phyloP scores from a whole-genome alignment of 1,140 invertebrate species.

The Drosophila pseudoananassae region DNA sequence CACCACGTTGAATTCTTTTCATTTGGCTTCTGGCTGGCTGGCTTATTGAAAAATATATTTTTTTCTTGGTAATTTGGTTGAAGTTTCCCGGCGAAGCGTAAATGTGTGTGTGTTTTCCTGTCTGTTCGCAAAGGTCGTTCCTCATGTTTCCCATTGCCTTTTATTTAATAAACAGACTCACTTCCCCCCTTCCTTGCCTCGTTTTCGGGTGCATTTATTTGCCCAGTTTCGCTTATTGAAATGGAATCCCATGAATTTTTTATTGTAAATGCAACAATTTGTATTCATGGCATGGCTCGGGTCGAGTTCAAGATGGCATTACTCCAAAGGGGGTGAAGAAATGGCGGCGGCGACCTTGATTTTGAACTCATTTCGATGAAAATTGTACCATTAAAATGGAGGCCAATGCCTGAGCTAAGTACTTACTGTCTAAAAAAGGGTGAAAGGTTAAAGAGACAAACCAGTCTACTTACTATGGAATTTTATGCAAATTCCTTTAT shows the following conservation, averaged over 20 bases:
- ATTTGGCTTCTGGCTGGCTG: conserved; percentile 7
- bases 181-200: not conserved
- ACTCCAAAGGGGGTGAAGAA: conserved; percentile 18
- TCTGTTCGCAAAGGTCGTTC: conserved; percentile 51
- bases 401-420: conserved; percentile 55
- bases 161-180: conserved; percentile 64
- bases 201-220: conserved; percentile 53
- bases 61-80: conserved; percentile 68
- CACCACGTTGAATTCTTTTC: conserved; percentile 46
- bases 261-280: conserved; percentile 76
- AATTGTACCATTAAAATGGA: conserved; percentile 62
- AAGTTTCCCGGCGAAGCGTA: conserved; percentile 60
- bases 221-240: conserved; percentile 57
- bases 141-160: conserved; percentile 52
- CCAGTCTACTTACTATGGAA: not conserved
- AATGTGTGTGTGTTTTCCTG: conserved; percentile 19
- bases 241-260: conserved; percentile 72
- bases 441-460: not conserved
- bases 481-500: not conserved
- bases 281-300: conserved; percentile 70
- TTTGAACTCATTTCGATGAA: conserved; percentile 73
- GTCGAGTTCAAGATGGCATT: conserved; percentile 54
- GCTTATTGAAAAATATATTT: conserved; percentile 66
- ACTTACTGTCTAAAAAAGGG: too few relatives aligned
- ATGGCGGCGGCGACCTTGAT: conserved; percentile 60